Percentiles rank a stretch among this genome's conserved stretches.
phyloP scores from a whole-genome alignment of 2,797 vertebrate genomes.

The Pogoniulus pusillus region DNA sequence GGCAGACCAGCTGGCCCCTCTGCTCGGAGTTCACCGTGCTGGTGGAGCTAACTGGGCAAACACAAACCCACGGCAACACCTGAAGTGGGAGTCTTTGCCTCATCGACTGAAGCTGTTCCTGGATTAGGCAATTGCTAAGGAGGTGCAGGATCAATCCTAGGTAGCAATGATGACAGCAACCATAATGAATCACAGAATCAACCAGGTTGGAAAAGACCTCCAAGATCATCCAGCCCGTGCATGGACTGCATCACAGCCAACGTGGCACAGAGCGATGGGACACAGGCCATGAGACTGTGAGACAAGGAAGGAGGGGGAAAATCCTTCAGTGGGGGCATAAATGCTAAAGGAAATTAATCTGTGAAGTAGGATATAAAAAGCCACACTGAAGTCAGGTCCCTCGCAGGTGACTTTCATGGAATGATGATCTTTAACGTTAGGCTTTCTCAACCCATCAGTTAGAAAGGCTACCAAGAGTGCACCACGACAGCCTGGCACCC shows the following conservation, averaged over 20 bases:
- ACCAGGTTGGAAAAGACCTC: no score
- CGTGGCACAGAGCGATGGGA: background rate
- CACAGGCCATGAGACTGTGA: background rate
- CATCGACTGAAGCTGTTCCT: background rate
- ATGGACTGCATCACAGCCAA: no score
- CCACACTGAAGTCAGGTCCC: background rate
- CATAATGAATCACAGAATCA: no score
- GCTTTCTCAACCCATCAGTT: accelerated
- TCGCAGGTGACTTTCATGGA: background rate
- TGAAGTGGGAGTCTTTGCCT: background rate
- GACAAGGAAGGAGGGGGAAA: background rate
- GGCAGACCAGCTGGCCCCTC: background rate
- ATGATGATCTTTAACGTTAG: background rate
- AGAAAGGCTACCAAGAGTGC: background rate
- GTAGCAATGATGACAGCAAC: background rate
- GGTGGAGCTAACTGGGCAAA: background rate
- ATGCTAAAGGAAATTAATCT: background rate
- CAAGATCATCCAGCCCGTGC: no score
- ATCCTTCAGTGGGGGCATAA: background rate
- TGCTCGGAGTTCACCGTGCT: background rate
- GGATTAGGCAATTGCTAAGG: background rate
- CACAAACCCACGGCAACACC: background rate
- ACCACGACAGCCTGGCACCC: background rate
- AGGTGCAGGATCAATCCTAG: conserved; percentile 6
- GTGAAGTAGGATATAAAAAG: background rate